Conservation (phyloP, 2,797 vertebrate genomes). For the Sebastes jordani region DNA sequence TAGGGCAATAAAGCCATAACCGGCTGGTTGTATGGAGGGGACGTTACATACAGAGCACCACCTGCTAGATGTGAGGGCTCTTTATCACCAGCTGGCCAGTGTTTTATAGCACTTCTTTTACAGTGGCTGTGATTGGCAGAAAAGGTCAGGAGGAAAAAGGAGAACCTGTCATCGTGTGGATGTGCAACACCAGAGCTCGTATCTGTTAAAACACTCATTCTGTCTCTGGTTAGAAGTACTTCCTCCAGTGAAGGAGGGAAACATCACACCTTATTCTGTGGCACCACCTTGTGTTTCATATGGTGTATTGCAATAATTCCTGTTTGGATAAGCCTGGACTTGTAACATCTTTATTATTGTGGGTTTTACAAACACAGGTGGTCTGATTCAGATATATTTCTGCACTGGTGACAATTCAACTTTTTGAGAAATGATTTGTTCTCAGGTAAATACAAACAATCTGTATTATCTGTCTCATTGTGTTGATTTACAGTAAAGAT, state of each 20-base stretch:
- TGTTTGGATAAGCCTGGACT: neutral
- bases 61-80: conserved; percentile 78
- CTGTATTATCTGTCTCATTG: neutral
- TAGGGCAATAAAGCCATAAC: conserved; percentile 84
- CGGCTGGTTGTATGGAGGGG: conserved; percentile 70
- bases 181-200: conserved; percentile 18
- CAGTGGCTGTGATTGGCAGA: conserved; percentile 72
- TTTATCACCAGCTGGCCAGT: conserved; percentile 79
- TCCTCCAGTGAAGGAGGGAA: neutral
- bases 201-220: conserved; percentile 14
- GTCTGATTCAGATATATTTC: neutral
- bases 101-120: conserved; percentile 81
- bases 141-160: conserved; percentile 69
- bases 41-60: conserved; percentile 76
- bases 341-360: neutral
- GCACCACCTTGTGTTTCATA: conserved; percentile 63
- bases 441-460: neutral
- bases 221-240: neutral
- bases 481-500: neutral
- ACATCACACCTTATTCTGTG: conserved; percentile 49
- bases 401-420: neutral
- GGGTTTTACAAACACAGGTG: neutral
- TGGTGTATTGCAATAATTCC: neutral
- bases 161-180: conserved; percentile 53
- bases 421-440: neutral